These are phyloP conservation scores for Nothoprocta perdicaria DNA, from an alignment of 2,113 vertebrate species.

Conservation along the genomic window DNA sequence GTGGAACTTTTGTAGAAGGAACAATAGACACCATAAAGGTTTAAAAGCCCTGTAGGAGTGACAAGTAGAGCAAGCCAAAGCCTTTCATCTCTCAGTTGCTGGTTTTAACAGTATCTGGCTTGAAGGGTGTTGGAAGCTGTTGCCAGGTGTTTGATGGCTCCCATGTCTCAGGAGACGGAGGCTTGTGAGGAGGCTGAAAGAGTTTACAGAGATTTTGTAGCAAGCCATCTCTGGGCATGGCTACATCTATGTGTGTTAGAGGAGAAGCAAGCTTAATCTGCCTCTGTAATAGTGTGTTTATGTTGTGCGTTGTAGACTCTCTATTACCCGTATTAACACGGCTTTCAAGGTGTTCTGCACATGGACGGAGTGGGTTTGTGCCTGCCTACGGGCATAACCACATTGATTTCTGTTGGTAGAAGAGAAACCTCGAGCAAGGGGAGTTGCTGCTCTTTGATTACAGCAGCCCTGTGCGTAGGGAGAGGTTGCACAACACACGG, in stretches of 20 bases:
- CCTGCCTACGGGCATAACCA: background rate
- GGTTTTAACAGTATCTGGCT: constrained; percentile 49
- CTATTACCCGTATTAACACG: background rate
- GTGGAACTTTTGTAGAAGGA: constrained; percentile 33
- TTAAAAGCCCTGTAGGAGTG: constrained; percentile 27
- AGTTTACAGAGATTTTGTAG: background rate
- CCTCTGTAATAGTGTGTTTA: background rate
- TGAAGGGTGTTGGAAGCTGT: constrained; percentile 40
- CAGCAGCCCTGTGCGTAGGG: background rate
- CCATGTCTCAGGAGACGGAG: background rate
- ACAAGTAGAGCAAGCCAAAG: background rate
- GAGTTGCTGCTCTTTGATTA: background rate
- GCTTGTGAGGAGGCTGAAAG: background rate
- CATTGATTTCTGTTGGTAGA: background rate
- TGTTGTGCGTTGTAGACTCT: background rate
- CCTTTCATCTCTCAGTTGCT: constrained; percentile 47
- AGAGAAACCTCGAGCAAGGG: background rate
- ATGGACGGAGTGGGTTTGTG: background rate
- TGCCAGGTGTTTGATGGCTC: constrained; percentile 45
- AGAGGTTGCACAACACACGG: background rate
- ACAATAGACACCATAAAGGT: background rate
- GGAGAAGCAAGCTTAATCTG: background rate
- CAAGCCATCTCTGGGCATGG: background rate
- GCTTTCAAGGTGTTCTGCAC: constrained; percentile 22
- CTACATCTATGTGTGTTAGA: background rate